Evolutionary conservation across 1,140 invertebrate genomes (phyloP).

Genomic region (Wiebesia pumilae): DNA sequence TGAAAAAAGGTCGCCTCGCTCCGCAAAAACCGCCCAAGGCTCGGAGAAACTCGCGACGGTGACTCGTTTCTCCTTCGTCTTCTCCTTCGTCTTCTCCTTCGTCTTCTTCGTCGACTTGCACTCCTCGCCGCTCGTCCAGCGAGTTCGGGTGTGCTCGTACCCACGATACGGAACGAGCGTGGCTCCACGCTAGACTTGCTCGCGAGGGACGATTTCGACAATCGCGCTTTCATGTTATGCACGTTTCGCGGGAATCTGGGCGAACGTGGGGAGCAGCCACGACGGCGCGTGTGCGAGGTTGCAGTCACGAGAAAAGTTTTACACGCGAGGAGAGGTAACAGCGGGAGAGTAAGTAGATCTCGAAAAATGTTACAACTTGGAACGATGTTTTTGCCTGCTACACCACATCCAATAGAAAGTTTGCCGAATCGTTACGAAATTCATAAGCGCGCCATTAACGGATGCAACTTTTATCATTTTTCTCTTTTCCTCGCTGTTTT

Average conservation of each 20-base stretch:
- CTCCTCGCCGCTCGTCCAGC: neutral
- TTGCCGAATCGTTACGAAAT: neutral
- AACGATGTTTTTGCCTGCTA: neutral
- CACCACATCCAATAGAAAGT: neutral
- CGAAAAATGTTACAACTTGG: neutral
- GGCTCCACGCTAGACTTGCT: neutral
- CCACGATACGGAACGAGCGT: neutral
- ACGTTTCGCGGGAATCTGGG: neutral
- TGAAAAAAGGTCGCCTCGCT: neutral
- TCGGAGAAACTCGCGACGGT: neutral
- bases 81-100: neutral
- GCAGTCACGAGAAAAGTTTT: neutral
- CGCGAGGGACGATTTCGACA: neutral
- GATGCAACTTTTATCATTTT: neutral
- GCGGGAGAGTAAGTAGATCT: neutral
- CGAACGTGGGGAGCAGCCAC: neutral
- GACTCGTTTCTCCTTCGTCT: neutral
- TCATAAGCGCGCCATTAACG: neutral
- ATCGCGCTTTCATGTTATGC: neutral
- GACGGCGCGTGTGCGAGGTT: neutral
- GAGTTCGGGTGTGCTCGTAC: neutral
- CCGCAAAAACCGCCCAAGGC: constrained; percentile 19
- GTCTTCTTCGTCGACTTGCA: too few species aligned
- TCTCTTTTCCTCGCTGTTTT: neutral
- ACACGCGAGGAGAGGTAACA: neutral